Evolutionary conservation across 2,888 invertebrate genomes (phyloP).

Genomic region (Tipula helvola): DNA sequence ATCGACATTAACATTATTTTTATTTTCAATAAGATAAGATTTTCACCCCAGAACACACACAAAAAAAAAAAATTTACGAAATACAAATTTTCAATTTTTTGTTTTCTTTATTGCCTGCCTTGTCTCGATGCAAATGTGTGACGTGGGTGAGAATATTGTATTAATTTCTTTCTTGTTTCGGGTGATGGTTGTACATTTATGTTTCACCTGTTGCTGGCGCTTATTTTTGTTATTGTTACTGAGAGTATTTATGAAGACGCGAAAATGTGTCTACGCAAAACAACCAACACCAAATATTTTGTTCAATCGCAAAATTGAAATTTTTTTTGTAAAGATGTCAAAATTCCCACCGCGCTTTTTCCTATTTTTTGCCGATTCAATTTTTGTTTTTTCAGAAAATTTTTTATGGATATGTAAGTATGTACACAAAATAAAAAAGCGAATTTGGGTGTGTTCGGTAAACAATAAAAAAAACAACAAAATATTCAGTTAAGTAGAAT

Average conservation of each 20-base stretch:
- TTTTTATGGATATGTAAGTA: neutral
- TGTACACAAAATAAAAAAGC: neutral
- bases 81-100: neutral
- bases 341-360: neutral
- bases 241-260: neutral
- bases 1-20: neutral
- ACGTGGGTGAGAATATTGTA: neutral
- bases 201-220: neutral
- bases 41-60: neutral
- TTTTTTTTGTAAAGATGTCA: neutral
- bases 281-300: neutral
- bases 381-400: neutral
- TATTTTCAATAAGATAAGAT: neutral
- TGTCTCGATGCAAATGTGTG: neutral
- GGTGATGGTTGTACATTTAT: neutral
- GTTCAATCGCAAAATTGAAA: neutral
- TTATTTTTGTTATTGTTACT: neutral
- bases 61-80: neutral
- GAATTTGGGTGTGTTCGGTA: neutral
- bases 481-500: neutral
- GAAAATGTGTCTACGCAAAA: neutral
- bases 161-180: neutral
- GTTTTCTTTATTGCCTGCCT: neutral
- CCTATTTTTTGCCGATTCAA: neutral
- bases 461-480: too few species aligned